phyloP scores from a whole-genome alignment of 2,888 invertebrate genomes.

The Athetis lepigone region DNA sequence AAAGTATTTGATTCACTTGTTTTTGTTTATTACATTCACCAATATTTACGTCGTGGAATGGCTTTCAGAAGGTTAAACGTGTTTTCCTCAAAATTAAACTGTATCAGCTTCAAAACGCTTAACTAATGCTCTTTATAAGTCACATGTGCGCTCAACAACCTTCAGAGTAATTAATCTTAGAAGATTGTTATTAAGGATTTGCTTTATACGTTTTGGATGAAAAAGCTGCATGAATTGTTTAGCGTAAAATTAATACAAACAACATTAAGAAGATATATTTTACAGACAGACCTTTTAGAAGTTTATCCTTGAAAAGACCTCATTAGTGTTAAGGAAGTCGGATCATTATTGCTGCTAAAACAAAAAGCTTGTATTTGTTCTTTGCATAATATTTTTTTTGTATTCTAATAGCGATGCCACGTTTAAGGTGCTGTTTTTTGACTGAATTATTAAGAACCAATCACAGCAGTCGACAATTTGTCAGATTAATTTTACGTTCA shows the following conservation, averaged over 20 bases:
- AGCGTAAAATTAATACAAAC: conserved; percentile 36
- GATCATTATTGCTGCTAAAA: conserved; percentile 1
- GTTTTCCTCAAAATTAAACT: conserved; percentile 4
- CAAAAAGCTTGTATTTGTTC: conserved; percentile 27
- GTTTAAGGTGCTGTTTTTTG: neutral
- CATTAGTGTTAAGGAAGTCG: conserved; percentile 22
- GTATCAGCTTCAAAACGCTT: conserved; percentile 41
- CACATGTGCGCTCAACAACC: conserved; percentile 50
- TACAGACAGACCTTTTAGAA: conserved; percentile 18
- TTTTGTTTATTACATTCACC: no score
- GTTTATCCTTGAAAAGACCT: conserved; percentile 12
- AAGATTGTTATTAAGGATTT: conserved; percentile 43
- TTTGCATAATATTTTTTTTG: neutral
- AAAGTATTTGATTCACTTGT: no score
- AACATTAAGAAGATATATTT: conserved; percentile 16
- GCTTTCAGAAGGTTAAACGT: no score
- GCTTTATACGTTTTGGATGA: conserved; percentile 46
- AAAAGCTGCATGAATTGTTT: conserved; percentile 37
- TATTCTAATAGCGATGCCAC: neutral
- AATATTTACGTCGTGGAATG: no score
- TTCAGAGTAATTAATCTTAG: conserved; percentile 46
- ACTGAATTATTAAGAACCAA: no score
- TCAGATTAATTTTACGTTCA: neutral
- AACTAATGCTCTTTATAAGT: conserved; percentile 56
- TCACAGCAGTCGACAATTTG: neutral